Base-by-base conservation (phyloP, 2,113 vertebrate genomes). In the Xiphophorus maculatus region DNA sequence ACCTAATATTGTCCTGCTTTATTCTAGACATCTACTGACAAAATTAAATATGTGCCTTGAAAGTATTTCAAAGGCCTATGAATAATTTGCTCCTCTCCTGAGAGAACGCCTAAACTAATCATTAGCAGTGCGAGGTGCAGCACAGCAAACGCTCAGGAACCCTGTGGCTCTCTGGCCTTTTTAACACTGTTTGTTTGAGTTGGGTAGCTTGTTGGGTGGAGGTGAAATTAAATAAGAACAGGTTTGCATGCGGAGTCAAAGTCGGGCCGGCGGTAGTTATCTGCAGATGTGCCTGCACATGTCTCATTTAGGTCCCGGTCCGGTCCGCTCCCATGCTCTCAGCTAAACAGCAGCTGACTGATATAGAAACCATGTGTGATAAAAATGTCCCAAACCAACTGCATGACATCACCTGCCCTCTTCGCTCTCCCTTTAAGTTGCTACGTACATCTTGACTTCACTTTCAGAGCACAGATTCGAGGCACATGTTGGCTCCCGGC, bases 301-400 rank as follows among this genome's bases (percentile, higher is more conserved):
- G 65, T 54, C 51, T 71, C n/a, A 79, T 67, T 63, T n/a, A 37
- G 61, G 64, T 77, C 13, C 76, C 63, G 0, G 71, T 79, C 74
- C 74, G 70, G 67, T 69, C 48, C 33, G 32, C 69, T 73, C n/a
- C 74, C 66, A 69, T 62, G 73, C 64, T 68, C 69, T 48, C 35
- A 66, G 54, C 74, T 75, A 74, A 88, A 82, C 74, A 81, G 77
- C 71, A 0, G 73, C 29, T 65, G 62, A 65, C 82, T 74, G 87
- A 89, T 84, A 88, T 60, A 62, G 63, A 89, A 87, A 84, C 85
- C 87, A 89, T 88, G 86, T 89, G 82, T 77, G 88, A 91, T 81
- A 64, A 84, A 84, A 72, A 82, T 66, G n/a, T 88, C 81, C 75
- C 62, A 77, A 72, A 83, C 68, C 77, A 74, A 71, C 66, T 82